phyloP scores from a whole-genome alignment of 2,113 vertebrate species.

The Paracanthobrama guichenoti region DNA sequence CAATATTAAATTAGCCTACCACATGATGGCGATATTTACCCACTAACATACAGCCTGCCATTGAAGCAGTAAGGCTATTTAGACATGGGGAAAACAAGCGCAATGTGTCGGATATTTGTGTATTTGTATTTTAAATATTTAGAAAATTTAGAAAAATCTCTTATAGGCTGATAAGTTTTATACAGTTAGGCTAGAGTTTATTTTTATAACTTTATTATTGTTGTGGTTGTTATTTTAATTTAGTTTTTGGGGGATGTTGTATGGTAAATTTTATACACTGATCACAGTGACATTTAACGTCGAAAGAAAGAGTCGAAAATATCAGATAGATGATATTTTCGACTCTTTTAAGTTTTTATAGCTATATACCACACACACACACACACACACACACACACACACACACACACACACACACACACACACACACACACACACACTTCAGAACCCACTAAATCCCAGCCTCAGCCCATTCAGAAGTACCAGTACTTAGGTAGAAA shows the following conservation, averaged over 20 bases:
- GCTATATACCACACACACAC: no score
- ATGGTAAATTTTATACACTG: background rate
- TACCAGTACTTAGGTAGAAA: no score
- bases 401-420: no score
- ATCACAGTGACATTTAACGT: background rate
- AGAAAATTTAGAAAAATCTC: no score
- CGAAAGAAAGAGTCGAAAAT: background rate
- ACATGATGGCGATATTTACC: conserved; percentile 40
- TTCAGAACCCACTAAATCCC: no score
- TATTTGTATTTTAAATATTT: background rate
- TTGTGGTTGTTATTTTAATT: background rate
- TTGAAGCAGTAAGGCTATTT: no score
- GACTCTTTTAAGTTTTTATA: no score
- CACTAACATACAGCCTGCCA: background rate
- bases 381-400: no score
- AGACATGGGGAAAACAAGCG: background rate
- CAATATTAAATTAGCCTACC: background rate
- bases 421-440: no score
- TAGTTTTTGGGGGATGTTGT: background rate
- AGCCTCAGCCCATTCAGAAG: no score
- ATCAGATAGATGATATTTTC: no score
- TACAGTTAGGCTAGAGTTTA: background rate
- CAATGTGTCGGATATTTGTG: background rate
- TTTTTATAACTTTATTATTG: background rate
- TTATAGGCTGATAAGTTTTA: background rate